Evolutionary conservation across 2,888 invertebrate genomes (phyloP).

Genomic region (Cancer borealis): DNA sequence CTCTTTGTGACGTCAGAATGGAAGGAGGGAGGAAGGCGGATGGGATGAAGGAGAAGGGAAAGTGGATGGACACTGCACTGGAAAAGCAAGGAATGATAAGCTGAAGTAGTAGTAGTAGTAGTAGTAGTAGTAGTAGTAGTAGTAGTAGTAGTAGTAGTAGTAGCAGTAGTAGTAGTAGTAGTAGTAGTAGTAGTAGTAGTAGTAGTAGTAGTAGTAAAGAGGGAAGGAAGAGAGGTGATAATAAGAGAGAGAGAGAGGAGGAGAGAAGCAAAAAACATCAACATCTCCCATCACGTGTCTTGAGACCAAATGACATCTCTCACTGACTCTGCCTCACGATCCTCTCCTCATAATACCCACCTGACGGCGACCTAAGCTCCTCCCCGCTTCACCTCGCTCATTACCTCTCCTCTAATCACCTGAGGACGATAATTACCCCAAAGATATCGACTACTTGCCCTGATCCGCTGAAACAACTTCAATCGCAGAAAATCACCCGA

Average conservation of each 20-base stretch:
- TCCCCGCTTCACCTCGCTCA: not conserved
- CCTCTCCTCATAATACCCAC: not conserved
- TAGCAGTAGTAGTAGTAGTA: not conserved
- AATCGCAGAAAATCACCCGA: not conserved
- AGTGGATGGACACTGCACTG: too few species aligned
- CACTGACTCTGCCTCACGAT: constrained; percentile 21
- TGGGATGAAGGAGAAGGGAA: too few species aligned
- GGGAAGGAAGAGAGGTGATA: constrained; percentile 18
- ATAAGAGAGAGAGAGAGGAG: constrained; percentile 49
- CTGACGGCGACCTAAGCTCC: constrained; percentile 2
- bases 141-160: not conserved
- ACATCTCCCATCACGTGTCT: not conserved
- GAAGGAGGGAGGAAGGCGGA: too few species aligned
- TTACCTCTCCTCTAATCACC: not conserved
- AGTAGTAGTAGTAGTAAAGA: too few species aligned
- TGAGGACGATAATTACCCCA: not conserved
- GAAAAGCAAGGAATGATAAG: too few species aligned
- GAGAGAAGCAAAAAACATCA: not conserved
- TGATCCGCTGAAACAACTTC: not conserved
- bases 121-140: not conserved
- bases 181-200: too few species aligned
- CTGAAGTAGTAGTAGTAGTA: too few species aligned
- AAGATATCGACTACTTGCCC: constrained; percentile 41
- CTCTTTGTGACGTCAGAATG: too few species aligned
- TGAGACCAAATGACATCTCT: constrained; percentile 25